These are phyloP conservation scores for Remorina albescens DNA, from an alignment of 2,797 vertebrate genomes.

Conservation along the genomic window DNA sequence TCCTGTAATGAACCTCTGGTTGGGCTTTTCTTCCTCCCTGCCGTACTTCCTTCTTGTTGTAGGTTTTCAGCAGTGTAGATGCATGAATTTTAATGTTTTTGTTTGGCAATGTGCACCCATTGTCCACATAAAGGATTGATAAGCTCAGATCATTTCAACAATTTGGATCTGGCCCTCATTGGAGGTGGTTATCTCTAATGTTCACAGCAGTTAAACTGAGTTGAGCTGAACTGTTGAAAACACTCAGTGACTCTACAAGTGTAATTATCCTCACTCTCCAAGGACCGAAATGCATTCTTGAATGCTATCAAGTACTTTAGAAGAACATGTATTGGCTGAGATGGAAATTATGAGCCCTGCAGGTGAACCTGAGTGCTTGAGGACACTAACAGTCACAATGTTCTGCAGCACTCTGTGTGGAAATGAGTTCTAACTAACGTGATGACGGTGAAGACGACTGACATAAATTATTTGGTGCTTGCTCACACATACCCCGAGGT, in stretches of 20 bases:
- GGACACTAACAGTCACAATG: slow-evolving; percentile 20
- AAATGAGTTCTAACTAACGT: slow-evolving; percentile 28
- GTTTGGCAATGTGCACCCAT: too few species aligned
- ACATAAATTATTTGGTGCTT: slow-evolving; percentile 52
- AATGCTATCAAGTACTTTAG: slow-evolving; percentile 45
- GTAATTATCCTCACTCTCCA: slow-evolving; percentile 51
- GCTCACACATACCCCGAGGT: slow-evolving; percentile 33
- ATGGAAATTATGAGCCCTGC: slow-evolving; percentile 40
- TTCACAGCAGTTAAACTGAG: slow-evolving; percentile 46
- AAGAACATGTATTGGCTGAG: slow-evolving; percentile 35
- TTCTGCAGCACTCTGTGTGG: slow-evolving; percentile 16
- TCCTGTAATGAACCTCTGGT: too few species aligned
- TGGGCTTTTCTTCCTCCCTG: too few species aligned
- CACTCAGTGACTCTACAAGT: slow-evolving; percentile 28
- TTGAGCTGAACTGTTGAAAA: slow-evolving; percentile 57
- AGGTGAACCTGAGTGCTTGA: slow-evolving; percentile 25
- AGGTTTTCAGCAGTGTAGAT: too few species aligned
- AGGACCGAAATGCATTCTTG: slow-evolving; percentile 40
- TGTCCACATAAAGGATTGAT: neutral
- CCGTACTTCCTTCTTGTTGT: too few species aligned
- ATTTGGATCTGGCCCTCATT: neutral
- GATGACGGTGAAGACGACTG: slow-evolving; percentile 31
- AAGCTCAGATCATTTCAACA: neutral
- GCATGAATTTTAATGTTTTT: too few species aligned
- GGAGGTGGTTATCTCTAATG: slow-evolving; percentile 22